Evolutionary conservation across 2,797 vertebrate genomes (phyloP).

Genomic region (Microctenopoma steveboyesi): DNA sequence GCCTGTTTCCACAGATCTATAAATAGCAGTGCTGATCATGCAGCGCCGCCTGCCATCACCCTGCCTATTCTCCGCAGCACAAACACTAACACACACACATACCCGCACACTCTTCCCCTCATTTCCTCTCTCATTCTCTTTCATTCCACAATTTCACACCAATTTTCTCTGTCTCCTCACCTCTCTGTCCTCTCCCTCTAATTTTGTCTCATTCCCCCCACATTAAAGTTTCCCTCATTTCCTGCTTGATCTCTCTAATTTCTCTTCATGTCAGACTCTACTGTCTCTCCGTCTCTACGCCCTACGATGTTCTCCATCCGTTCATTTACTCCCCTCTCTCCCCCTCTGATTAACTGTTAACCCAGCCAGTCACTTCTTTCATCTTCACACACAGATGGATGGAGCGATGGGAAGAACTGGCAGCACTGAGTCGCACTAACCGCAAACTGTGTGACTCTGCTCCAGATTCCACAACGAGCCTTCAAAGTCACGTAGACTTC

Average conservation of each 20-base stretch:
- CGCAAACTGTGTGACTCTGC: conserved; percentile 3
- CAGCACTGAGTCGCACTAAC: conserved; percentile 14
- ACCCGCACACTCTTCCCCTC: conserved; percentile 15
- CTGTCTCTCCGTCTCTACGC: conserved; percentile 3
- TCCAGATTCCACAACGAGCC: not conserved
- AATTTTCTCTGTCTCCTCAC: conserved; percentile 16
- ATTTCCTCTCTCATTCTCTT: conserved; percentile 12
- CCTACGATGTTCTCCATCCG: not conserved
- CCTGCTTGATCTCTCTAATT: conserved; percentile 24
- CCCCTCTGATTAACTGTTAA: conserved; percentile 29
- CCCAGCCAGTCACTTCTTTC: conserved; percentile 14
- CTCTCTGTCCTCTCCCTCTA: conserved; percentile 14
- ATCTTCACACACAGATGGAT: conserved; percentile 24
- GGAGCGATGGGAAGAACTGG: conserved; percentile 7
- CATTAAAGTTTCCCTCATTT: conserved; percentile 40
- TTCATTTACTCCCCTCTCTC: conserved; percentile 22
- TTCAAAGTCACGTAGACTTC: not conserved
- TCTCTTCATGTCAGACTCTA: conserved; percentile 7
- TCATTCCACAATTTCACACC: conserved; percentile 29
- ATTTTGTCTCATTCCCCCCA: conserved; percentile 33
- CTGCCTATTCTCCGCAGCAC: conserved; percentile 44
- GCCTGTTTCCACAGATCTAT: conserved; percentile 80
- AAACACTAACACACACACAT: conserved; percentile 8
- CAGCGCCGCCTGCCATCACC: conserved; percentile 56
- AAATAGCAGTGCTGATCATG: conserved; percentile 78